Base-by-base conservation (phyloP, 2,888 invertebrate species). In the Embidobia sp. region DNA sequence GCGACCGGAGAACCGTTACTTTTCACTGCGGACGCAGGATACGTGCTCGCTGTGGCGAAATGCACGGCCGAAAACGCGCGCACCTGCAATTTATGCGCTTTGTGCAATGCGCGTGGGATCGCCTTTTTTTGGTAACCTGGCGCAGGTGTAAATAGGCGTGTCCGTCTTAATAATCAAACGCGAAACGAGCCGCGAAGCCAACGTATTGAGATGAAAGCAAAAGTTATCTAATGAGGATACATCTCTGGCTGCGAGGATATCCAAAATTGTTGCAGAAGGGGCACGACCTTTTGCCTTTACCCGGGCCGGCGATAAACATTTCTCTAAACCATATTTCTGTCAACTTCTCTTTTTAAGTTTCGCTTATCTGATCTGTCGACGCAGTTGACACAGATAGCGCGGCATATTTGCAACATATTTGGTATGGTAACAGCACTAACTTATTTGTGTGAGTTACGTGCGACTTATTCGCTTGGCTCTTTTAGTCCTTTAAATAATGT, bases 11-110 rank as follows among this genome's bases (percentile, higher is more conserved):
- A 67, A 67, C 67, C 67, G 67, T 67, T 67, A 67, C 57, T 57
- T 67, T 67, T 67, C 55, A 57, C 55, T 53, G 27, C 57, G 57
- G 57, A 57, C 67, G 57, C 67, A 40, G 67, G 69, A 59, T 69
- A 59, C 40, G 51, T 49, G 11, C 26, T 48, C 33, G 22, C 44
- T 15, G 10, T 49, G 33, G 31, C 42, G 27, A 69, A 57, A 69
- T 57, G 49, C 57, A 57, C 57, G 19, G 26, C 57, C 59, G 27
- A 59, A 69, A 59, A 51, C 22, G 51, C 44, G 16, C 31, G 18
- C 5, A 44, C 33, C 22, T 49, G 19, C 44, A 61, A 61, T 61
- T 61, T 70, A 61, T 49, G 42, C n/a, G 16, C 22, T 61, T 11
- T 40, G 42, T 51, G 15, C n/a, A 31, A 44, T 51, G 35, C 42